These are phyloP conservation scores for Eristalis intricaria DNA, from an alignment of 2,888 invertebrate species.

Conservation along the genomic window DNA sequence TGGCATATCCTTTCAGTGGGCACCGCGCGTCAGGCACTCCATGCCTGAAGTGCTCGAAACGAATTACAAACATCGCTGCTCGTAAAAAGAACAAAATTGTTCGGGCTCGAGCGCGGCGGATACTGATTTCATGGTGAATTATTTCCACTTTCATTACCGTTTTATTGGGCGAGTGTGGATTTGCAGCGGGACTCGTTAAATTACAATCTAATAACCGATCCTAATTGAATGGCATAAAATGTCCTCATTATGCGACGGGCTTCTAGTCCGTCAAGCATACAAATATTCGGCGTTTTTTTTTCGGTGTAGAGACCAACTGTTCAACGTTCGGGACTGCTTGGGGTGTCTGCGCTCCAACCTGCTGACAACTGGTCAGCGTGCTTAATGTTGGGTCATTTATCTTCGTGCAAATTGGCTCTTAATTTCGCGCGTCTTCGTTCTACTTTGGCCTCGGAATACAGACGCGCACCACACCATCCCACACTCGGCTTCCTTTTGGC, in stretches of 20 bases:
- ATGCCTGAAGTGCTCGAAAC: slow-evolving; percentile 46
- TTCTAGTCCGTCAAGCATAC: neutral
- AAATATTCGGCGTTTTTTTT: neutral
- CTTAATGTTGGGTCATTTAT: slow-evolving; percentile 70
- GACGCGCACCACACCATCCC: slow-evolving; percentile 55
- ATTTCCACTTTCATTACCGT: slow-evolving; percentile 50
- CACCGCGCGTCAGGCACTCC: neutral
- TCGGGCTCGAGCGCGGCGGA: slow-evolving; percentile 16
- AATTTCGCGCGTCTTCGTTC: slow-evolving; percentile 67
- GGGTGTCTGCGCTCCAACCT: slow-evolving; percentile 49
- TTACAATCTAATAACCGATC: slow-evolving; percentile 52
- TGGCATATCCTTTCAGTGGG: slow-evolving; percentile 39
- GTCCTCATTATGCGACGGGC: slow-evolving; percentile 37
- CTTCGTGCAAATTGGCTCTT: slow-evolving; percentile 72
- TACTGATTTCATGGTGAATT: slow-evolving; percentile 54
- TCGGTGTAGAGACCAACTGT: slow-evolving; percentile 50
- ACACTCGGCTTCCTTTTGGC: slow-evolving; percentile 53
- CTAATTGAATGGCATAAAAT: slow-evolving; percentile 65
- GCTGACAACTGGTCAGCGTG: slow-evolving; percentile 71
- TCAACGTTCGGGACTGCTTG: slow-evolving; percentile 1
- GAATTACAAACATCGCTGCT: slow-evolving; percentile 51
- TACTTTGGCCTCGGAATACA: slow-evolving; percentile 40
- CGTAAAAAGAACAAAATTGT: slow-evolving; percentile 44
- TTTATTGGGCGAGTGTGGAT: slow-evolving; percentile 58
- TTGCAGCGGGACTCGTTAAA: slow-evolving; percentile 52